Conservation (phyloP, 2,888 invertebrate species). For the Polydesmus complanatus region DNA sequence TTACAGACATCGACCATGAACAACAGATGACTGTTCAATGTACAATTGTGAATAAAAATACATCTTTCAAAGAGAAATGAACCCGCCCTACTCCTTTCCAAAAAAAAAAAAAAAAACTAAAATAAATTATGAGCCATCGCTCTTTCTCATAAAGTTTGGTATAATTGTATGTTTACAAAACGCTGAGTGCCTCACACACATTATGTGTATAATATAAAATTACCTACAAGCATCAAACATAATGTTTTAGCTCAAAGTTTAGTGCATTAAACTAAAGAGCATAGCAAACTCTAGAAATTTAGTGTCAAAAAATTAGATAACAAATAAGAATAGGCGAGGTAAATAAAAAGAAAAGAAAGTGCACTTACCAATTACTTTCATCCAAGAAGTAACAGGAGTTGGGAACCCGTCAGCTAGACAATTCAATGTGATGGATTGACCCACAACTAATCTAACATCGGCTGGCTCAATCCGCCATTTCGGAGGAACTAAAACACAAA, state of each 20-base stretch:
- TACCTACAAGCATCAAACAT: background rate
- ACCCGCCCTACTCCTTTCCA: too few relatives aligned
- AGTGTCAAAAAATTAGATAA: background rate
- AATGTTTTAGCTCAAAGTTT: background rate
- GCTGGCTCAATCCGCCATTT: conserved; percentile 83
- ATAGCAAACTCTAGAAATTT: too few relatives aligned
- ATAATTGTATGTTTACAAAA: too few relatives aligned
- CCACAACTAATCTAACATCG: conserved; percentile 88
- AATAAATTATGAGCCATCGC: background rate
- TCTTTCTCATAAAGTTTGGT: too few relatives aligned
- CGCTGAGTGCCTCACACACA: too few relatives aligned
- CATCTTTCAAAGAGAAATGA: too few relatives aligned
- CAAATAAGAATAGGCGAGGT: background rate
- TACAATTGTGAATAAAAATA: too few relatives aligned
- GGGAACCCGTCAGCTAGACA: conserved; percentile 94
- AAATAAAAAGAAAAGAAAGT: background rate
- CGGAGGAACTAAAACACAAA: conserved; percentile 69
- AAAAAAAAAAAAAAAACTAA: background rate
- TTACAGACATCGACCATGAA: background rate
- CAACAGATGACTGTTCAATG: background rate
- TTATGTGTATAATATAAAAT: background rate
- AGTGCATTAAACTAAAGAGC: too few relatives aligned
- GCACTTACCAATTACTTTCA: conserved; percentile 73
- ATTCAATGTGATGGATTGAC: conserved; percentile 83
- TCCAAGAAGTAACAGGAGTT: conserved; percentile 86